Conservation (phyloP, 2,888 invertebrate genomes). For the Tineola bisselliella region DNA sequence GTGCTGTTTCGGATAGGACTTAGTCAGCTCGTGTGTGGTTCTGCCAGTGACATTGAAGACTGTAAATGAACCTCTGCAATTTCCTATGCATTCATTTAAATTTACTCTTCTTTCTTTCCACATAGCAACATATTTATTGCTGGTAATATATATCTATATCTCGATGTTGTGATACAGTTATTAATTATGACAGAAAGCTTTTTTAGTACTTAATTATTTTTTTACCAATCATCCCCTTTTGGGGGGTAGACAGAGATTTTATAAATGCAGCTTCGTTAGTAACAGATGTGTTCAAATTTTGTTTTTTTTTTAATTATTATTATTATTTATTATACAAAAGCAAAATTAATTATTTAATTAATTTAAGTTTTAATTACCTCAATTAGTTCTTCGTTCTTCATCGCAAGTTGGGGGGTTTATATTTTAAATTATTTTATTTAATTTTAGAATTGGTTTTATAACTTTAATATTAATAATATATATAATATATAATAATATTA, state of each 20-base stretch:
- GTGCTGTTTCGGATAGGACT: neutral
- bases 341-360: neutral
- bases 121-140: neutral
- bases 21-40: neutral
- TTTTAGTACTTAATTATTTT: constrained; percentile 16
- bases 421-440: neutral
- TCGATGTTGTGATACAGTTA: neutral
- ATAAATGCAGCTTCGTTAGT: too few relatives aligned
- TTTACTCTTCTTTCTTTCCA: neutral
- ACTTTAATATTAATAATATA: neutral
- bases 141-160: neutral
- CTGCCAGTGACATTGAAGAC: neutral
- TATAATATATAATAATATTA: too few relatives aligned
- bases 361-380: neutral
- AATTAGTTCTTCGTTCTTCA: neutral
- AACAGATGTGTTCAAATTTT: constrained; percentile 47
- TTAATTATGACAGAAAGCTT: neutral
- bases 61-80: neutral
- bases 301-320: neutral
- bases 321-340: neutral
- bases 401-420: neutral
- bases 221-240: too few relatives aligned
- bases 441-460: neutral
- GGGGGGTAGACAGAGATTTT: too few relatives aligned
- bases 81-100: neutral